These are phyloP conservation scores for Rhabditoides inermis DNA, from an alignment of 2,888 invertebrate genomes.

Conservation along the genomic window DNA sequence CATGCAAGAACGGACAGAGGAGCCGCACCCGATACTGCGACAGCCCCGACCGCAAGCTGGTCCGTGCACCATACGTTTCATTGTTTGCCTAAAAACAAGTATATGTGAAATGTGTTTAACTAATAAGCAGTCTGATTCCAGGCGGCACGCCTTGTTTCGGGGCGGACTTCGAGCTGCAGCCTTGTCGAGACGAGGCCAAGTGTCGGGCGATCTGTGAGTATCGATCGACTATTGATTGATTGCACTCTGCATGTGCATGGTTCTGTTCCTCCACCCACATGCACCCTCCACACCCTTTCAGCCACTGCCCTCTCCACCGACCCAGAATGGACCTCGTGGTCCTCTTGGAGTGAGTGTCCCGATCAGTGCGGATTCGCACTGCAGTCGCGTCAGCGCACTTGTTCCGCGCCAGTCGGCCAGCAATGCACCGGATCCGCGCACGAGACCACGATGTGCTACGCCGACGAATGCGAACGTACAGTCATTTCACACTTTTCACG, in stretches of 20 bases:
- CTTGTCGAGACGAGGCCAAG: conserved; percentile 31
- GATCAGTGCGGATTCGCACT: conserved; percentile 42
- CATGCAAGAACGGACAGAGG: conserved; percentile 42
- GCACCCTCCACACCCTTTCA: conserved; percentile 22
- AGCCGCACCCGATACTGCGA: conserved; percentile 41
- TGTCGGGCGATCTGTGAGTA: too few species aligned
- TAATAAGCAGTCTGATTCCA: too few species aligned
- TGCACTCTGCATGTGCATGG: not conserved
- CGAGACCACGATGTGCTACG: conserved; percentile 38
- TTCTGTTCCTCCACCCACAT: not conserved
- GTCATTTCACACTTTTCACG: too few species aligned
- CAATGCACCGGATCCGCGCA: conserved; percentile 40
- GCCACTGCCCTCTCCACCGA: conserved; percentile 32
- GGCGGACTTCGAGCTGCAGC: conserved; percentile 48
- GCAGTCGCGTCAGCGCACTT: conserved; percentile 34
- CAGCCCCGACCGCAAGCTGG: not conserved
- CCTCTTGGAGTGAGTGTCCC: conserved; percentile 45
- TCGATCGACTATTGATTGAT: not conserved
- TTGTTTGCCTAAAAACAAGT: too few species aligned
- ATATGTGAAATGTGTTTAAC: too few species aligned
- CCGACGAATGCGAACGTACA: conserved; percentile 6
- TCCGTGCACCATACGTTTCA: too few species aligned
- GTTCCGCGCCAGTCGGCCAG: conserved; percentile 27
- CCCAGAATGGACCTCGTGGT: conserved; percentile 44
- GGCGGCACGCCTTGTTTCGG: conserved; percentile 47